Percentiles rank a stretch among this genome's conserved stretches.
Evolutionary conservation across 2,113 vertebrate genomes (phyloP).

Genomic region (Lepisosteus oculatus): DNA sequence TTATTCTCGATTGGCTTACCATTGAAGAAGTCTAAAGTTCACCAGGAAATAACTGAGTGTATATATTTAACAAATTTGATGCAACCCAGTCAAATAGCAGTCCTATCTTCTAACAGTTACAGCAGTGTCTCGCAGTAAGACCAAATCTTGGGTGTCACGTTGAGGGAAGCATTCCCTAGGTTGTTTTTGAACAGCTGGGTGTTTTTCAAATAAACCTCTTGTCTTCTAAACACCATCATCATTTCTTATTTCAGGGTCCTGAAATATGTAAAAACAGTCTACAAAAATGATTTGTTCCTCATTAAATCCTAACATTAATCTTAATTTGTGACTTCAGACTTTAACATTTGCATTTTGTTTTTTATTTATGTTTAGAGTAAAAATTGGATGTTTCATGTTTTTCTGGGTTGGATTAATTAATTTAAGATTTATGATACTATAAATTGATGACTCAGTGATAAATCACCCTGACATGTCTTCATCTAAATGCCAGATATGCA

Average conservation of each 20-base stretch:
- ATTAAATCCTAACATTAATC: neutral
- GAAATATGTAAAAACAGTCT: too few relatives aligned
- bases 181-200: neutral
- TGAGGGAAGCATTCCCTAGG: neutral
- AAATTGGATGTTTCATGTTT: neutral
- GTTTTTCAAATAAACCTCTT: neutral
- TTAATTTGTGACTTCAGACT: neutral
- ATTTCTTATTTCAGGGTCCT: neutral
- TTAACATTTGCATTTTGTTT: neutral
- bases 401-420: too few relatives aligned
- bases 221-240: neutral
- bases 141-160: too few relatives aligned
- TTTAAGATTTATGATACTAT: neutral
- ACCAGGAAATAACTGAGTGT: too few relatives aligned
- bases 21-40: too few relatives aligned
- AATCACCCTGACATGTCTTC: neutral
- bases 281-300: neutral
- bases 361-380: neutral
- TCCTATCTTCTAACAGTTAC: too few relatives aligned
- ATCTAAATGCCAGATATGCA: neutral
- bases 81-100: too few relatives aligned
- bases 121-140: too few relatives aligned
- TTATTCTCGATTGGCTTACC: too few relatives aligned
- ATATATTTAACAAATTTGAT: too few relatives aligned
- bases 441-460: conserved; percentile 1